Base-by-base conservation (phyloP, 2,888 invertebrate genomes). In the Philereme vetulata region DNA sequence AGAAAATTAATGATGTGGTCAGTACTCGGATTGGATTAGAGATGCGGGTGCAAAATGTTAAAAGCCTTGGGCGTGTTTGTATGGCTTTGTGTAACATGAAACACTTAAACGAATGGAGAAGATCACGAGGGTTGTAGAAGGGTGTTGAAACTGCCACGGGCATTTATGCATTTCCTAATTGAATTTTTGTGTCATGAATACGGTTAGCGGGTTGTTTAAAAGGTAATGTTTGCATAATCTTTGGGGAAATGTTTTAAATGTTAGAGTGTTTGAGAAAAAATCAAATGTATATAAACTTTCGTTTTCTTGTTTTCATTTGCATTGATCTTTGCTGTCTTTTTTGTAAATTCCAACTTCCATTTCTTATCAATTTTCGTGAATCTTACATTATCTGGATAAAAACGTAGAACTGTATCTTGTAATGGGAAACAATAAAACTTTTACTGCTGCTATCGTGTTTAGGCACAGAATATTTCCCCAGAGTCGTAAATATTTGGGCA, bases 1-100 rank as follows among this genome's bases (percentile, higher is more conserved):
- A 78, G 83, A 81, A 85, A 91, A 92, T 91, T 91, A 91, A 92
- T 92, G 92, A 90, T 84, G 87, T 90, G 91, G 91, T 91, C 91
- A 91, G 85, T 74, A 84, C 83, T 84, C 72, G 81, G 79, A 90
- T 90, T 88, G 87, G 86, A 88, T 90, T 88, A 88, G 84, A 88
- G 88, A 79, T 71, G 70, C 76, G 72, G 74, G 80, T 69, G 84
- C 76, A 81, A 85, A 84, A 85, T 80, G 84, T 79, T 90, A 88
- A 90, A 88, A 90, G 86, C 85, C 81, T 85, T 78, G 80, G 79
- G 81, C 77, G 82, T 82, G 82, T 81, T 82, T 86, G 78, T 81
- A 80, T 68, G 84, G 84, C 85, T 88, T 88, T 88, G 85, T 78
- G 82, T 78, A 85, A 89, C 86, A 88, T 81, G 81, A 85, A 86